Evolutionary conservation across 2,888 invertebrate species (phyloP).

Genomic region (Heteropelma amictum): DNA sequence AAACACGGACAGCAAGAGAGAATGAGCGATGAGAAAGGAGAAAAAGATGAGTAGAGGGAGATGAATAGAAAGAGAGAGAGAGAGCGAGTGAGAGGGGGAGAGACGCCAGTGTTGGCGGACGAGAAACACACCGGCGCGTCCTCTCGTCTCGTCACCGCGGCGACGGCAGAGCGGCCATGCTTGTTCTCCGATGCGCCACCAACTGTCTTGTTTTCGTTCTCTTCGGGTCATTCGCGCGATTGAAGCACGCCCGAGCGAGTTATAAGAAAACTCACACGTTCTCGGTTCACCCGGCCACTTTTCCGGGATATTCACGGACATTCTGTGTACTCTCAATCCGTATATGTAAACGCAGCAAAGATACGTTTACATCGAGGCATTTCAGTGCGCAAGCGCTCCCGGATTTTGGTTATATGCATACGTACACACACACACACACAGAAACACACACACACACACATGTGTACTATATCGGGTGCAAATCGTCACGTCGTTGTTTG

Average conservation of each 20-base stretch:
- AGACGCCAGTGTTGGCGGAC: constrained; percentile 26
- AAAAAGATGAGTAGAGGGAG: background rate
- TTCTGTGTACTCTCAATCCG: background rate
- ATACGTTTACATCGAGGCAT: constrained; percentile 5
- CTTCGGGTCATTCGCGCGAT: constrained; percentile 53
- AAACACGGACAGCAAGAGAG: background rate
- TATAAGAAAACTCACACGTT: constrained; percentile 47
- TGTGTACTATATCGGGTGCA: background rate
- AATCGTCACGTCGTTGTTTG: constrained; percentile 2
- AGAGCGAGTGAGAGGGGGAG: background rate
- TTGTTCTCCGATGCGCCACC: constrained; percentile 64
- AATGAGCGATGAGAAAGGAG: background rate
- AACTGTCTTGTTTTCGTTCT: constrained; percentile 42
- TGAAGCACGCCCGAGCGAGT: constrained; percentile 46
- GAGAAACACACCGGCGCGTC: constrained; percentile 56
- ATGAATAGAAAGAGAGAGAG: background rate
- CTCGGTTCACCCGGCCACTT: constrained; percentile 47
- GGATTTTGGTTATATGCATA: background rate
- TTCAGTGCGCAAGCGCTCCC: background rate
- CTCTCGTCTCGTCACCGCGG: constrained; percentile 62
- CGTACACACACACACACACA: background rate
- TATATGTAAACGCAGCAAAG: background rate
- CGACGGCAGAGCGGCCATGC: constrained; percentile 68
- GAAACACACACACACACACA: background rate
- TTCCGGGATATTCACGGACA: constrained; percentile 35